These are phyloP conservation scores for Habroteleia sp. DNA, from an alignment of 2,888 invertebrate genomes.

Conservation along the genomic window DNA sequence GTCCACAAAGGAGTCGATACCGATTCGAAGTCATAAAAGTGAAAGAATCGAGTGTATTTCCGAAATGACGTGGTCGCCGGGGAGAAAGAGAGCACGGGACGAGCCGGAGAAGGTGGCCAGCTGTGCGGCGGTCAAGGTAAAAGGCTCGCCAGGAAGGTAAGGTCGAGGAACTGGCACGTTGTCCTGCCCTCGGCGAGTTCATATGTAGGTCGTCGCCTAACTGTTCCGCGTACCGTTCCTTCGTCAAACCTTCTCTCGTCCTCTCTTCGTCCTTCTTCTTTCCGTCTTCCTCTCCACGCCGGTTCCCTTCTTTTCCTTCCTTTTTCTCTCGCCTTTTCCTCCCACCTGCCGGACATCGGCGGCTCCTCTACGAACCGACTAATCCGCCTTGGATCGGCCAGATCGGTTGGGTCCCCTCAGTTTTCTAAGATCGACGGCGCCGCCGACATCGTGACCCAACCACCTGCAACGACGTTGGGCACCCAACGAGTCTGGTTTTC, in stretches of 20 bases:
- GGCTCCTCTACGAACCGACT: conserved; percentile 60
- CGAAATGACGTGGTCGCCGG: conserved; percentile 39
- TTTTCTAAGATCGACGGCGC: conserved; percentile 37
- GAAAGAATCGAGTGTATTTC: conserved; percentile 40
- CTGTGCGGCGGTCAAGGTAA: conserved; percentile 60
- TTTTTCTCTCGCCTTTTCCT: conserved; percentile 34
- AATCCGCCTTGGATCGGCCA: conserved; percentile 39
- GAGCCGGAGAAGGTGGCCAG: conserved; percentile 21
- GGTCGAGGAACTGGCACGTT: conserved; percentile 78
- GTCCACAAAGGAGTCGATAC: conserved; percentile 12
- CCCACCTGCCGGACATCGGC: conserved; percentile 53
- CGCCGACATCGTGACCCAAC: conserved; percentile 18
- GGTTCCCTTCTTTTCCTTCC: conserved; percentile 39
- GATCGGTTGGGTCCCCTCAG: too few species aligned
- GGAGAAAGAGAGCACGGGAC: conserved; percentile 11
- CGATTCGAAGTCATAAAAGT: conserved; percentile 45
- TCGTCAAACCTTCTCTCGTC: conserved; percentile 43
- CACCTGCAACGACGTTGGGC: background rate
- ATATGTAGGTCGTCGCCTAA: conserved; percentile 81
- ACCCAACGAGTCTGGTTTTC: background rate
- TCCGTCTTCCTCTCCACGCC: conserved; percentile 27
- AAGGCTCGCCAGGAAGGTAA: conserved; percentile 55
- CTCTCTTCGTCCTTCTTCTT: conserved; percentile 58
- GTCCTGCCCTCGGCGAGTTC: conserved; percentile 74
- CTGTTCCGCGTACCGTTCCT: conserved; percentile 81